A percentile compares a stretch with the other conserved stretches of the same genome.
These are phyloP conservation scores for Orchesella flavescens DNA, from an alignment of 2,888 invertebrate species.

Conservation along the genomic window DNA sequence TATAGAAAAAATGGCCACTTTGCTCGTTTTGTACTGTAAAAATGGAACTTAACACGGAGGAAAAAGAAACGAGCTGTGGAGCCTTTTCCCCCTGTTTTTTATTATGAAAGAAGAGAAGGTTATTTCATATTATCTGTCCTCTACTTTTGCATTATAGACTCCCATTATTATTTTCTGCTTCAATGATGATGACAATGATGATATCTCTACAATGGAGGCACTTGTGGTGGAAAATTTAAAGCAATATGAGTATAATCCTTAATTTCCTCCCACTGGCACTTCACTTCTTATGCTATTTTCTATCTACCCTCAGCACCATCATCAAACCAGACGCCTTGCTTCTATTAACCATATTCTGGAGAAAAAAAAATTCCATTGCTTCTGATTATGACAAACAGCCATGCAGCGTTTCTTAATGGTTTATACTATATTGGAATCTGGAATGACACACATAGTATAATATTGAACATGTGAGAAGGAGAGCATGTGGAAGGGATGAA, in stretches of 20 bases:
- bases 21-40: constrained; percentile 8
- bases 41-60: neutral
- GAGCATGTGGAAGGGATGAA: too few relatives aligned
- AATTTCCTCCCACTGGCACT: constrained; percentile 14
- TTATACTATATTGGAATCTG: too few relatives aligned
- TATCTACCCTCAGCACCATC: neutral
- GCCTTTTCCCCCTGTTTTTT: neutral
- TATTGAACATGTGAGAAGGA: too few relatives aligned
- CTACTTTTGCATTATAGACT: neutral
- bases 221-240: constrained; percentile 11
- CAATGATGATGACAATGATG: constrained; percentile 24
- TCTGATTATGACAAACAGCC: neutral
- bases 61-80: neutral
- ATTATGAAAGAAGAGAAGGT: neutral
- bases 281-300: neutral
- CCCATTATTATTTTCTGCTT: constrained; percentile 28
- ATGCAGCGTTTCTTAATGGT: neutral
- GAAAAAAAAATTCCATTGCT: neutral
- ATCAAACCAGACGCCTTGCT: neutral
- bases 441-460: too few relatives aligned
- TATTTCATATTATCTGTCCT: constrained; percentile 12
- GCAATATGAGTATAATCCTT: constrained; percentile 11
- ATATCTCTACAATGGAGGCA: neutral
- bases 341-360: too few relatives aligned
- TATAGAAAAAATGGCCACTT: neutral